phyloP scores from a whole-genome alignment of 2,797 vertebrate species.

The Florisuga fusca region DNA sequence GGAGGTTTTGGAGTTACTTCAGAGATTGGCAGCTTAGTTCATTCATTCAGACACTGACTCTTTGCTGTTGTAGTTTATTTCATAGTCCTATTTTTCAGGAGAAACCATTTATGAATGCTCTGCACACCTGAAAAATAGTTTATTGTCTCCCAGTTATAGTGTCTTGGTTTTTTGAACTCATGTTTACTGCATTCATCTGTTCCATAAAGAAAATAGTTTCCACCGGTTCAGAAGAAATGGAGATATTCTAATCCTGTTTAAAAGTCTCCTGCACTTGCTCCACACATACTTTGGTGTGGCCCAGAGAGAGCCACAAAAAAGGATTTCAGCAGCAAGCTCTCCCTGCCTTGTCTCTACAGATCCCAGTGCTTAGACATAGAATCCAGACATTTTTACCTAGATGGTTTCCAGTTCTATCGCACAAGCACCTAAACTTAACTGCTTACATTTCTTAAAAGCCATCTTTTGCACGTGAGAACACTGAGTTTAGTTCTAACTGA shows the following conservation, averaged over 20 bases:
- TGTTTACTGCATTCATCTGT: not conserved
- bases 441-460: not conserved
- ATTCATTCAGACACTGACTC: not conserved
- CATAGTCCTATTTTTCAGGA: not conserved
- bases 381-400: not conserved
- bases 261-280: not conserved
- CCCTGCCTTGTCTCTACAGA: not conserved
- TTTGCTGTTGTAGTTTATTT: not conserved
- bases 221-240: not conserved
- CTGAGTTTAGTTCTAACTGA: not conserved
- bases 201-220: not conserved
- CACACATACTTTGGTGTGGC: not conserved
- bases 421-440: not conserved
- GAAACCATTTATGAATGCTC: not conserved
- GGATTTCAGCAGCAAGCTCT: not conserved
- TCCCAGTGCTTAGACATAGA: not conserved
- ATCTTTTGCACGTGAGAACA: not conserved
- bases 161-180: not conserved
- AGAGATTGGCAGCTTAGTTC: not conserved
- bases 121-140: not conserved
- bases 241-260: not conserved
- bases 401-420: not conserved
- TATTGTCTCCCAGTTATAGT: not conserved
- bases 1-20: not conserved
- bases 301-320: not conserved